phyloP scores from a whole-genome alignment of 2,888 invertebrate genomes.

The Acanthacorydalis orientalis region DNA sequence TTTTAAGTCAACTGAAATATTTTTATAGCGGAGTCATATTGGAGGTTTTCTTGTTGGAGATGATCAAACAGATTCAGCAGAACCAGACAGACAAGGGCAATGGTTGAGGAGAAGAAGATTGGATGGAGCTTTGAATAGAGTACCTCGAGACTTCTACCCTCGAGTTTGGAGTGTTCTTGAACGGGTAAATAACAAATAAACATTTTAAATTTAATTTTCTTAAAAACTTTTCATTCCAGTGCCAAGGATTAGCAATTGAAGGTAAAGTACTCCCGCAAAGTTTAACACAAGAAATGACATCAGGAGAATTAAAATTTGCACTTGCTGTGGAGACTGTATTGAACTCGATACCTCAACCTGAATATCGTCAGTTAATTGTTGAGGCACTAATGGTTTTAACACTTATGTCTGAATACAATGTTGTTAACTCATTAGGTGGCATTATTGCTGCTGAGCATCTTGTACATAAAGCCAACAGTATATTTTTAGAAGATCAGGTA shows the following conservation, averaged over 20 bases:
- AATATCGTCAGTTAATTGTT: slow-evolving; percentile 91
- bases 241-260: slow-evolving; percentile 86
- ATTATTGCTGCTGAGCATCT: slow-evolving; percentile 78
- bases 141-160: slow-evolving; percentile 92
- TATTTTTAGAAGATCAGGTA: slow-evolving; percentile 94
- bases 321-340: slow-evolving; percentile 92
- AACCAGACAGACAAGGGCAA: slow-evolving; percentile 81
- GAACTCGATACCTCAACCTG: slow-evolving; percentile 94
- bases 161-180: slow-evolving; percentile 85
- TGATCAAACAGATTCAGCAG: slow-evolving; percentile 32
- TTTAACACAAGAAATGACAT: slow-evolving; percentile 97
- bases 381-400: slow-evolving; percentile 95
- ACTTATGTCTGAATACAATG: slow-evolving; percentile 73
- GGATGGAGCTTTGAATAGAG: slow-evolving; percentile 93
- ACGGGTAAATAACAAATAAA: slow-evolving; percentile 35
- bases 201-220: slow-evolving; percentile 1
- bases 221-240: slow-evolving; percentile 32
- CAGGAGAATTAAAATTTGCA: slow-evolving; percentile 96
- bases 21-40: slow-evolving; percentile 31
- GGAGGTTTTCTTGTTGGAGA: slow-evolving; percentile 26
- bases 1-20: slow-evolving; percentile 6
- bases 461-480: slow-evolving; percentile 83
- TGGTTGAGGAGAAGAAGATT: slow-evolving; percentile 88
- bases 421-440: slow-evolving; percentile 57
- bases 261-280: slow-evolving; percentile 79